These are phyloP conservation scores for Pteronura brasiliensis DNA, from an alignment of 2,113 vertebrate species.

Conservation along the genomic window DNA sequence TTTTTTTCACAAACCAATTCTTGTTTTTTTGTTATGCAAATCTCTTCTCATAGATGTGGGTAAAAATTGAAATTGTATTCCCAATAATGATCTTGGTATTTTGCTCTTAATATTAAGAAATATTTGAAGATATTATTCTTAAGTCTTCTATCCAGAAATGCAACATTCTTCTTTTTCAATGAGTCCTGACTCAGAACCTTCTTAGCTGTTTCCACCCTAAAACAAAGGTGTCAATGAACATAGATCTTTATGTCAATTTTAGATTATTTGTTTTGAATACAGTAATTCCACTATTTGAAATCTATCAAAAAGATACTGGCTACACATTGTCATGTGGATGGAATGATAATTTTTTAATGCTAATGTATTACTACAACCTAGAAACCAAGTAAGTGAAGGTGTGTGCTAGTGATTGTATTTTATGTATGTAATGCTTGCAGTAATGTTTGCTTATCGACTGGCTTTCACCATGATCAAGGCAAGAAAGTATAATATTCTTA, in stretches of 20 bases:
- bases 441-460: not conserved
- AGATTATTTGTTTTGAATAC: not conserved
- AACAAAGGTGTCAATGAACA: not conserved
- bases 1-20: not conserved
- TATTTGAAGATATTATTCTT: not conserved
- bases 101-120: not conserved
- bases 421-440: not conserved
- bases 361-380: not conserved
- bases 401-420: not conserved
- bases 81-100: not conserved
- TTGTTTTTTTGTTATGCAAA: not conserved
- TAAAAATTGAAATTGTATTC: not conserved
- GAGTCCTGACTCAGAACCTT: not conserved
- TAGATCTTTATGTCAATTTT: not conserved
- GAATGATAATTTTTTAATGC: not conserved
- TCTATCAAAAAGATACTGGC: not conserved
- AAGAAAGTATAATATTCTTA: not conserved
- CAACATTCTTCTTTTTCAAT: not conserved
- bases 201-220: not conserved
- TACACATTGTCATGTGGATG: not conserved
- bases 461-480: not conserved
- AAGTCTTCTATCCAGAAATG: not conserved
- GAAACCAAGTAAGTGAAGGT: not conserved
- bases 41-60: not conserved
- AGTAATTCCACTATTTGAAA: not conserved